Conservation (phyloP, 1,140 invertebrate species). For the Kradibia gibbosae region DNA sequence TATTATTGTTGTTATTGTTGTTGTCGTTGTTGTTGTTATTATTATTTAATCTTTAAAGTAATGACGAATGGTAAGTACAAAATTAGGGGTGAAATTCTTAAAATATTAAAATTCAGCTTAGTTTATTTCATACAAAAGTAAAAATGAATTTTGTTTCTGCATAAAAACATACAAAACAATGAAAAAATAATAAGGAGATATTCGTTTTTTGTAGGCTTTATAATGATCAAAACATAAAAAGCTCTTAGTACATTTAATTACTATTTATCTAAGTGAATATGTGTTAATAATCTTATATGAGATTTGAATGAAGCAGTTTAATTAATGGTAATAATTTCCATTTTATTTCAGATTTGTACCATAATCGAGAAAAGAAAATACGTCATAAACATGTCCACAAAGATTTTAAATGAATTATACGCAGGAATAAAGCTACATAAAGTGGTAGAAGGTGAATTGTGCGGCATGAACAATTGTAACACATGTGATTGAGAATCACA, state of each 20-base stretch:
- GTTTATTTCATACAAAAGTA: neutral
- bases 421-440: conserved; percentile 62
- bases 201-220: neutral
- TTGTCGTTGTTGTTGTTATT: conserved; percentile 27
- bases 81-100: conserved; percentile 8
- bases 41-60: conserved; percentile 19
- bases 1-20: conserved; percentile 32
- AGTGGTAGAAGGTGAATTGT: conserved; percentile 64
- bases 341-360: conserved; percentile 70
- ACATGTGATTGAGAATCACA: conserved; percentile 48
- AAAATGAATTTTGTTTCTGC: neutral
- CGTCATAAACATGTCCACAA: conserved; percentile 67
- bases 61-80: conserved; percentile 46
- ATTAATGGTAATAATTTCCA: conserved; percentile 36
- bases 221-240: conserved; percentile 14
- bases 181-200: neutral
- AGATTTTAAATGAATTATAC: conserved; percentile 64
- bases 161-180: neutral
- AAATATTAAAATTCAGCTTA: conserved; percentile 14
- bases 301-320: neutral
- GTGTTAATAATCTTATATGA: neutral
- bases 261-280: neutral
- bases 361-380: conserved; percentile 68
- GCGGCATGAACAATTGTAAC: conserved; percentile 62
- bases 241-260: conserved; percentile 4